Conservation (phyloP, 2,113 vertebrate genomes). For the Otocyon megalotis region DNA sequence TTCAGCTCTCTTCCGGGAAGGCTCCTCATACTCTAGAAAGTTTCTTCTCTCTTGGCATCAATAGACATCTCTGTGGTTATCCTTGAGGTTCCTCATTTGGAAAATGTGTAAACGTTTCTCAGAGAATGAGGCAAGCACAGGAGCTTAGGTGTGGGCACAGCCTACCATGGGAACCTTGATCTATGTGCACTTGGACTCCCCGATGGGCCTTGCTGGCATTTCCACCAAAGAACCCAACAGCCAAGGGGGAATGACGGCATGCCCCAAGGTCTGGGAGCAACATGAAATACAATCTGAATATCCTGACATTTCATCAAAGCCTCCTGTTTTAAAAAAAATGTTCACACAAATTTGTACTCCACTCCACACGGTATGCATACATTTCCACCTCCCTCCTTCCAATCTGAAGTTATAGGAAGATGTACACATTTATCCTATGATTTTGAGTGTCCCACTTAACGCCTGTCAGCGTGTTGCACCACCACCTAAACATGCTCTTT, state of each 20-base stretch:
- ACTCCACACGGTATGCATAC: not conserved
- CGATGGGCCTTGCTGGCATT: accelerated
- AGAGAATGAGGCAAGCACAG: not conserved
- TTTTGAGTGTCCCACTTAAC: not conserved
- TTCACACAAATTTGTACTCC: not conserved
- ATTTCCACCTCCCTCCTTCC: not conserved
- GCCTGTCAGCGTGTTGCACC: not conserved
- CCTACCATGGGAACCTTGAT: not conserved
- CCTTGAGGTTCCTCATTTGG: not conserved
- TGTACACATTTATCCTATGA: not conserved
- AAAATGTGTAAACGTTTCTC: not conserved
- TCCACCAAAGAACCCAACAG: not conserved
- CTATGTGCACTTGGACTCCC: not conserved
- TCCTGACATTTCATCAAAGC: not conserved
- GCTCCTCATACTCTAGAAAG: not conserved
- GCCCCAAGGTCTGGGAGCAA: not conserved
- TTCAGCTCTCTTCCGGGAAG: not conserved
- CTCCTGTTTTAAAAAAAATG: conserved; percentile 17
- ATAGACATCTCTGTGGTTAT: not conserved
- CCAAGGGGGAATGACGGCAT: accelerated
- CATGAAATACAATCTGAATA: not conserved
- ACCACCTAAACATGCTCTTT: not conserved
- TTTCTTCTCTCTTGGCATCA: not conserved
- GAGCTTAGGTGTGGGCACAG: too few relatives aligned
- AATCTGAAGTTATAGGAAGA: not conserved